phyloP scores from a whole-genome alignment of 2,113 vertebrate genomes.

The Ivindomyrus marchei region DNA sequence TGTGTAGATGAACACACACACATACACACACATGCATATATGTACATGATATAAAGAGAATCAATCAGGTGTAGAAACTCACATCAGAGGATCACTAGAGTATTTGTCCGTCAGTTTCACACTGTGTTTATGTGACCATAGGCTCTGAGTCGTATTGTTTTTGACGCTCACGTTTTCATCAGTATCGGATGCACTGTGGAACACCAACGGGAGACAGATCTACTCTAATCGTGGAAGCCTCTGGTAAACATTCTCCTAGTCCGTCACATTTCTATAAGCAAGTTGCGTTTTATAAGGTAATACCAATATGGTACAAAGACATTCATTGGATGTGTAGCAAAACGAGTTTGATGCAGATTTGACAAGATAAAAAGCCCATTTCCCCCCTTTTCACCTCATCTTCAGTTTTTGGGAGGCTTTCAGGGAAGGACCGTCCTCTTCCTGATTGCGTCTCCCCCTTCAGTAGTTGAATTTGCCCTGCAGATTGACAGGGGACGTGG shows the following conservation, averaged over 20 bases:
- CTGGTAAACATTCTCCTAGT: conserved; percentile 35
- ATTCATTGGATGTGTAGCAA: conserved; percentile 53
- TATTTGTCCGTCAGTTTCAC: not conserved
- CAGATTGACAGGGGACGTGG: conserved; percentile 66
- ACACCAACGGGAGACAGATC: conserved; percentile 58
- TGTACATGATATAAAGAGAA: conserved; percentile 58
- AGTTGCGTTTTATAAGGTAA: conserved; percentile 58
- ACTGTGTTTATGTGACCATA: conserved; percentile 25
- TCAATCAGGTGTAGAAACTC: conserved; percentile 56
- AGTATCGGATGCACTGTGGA: conserved; percentile 48
- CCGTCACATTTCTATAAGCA: conserved; percentile 54
- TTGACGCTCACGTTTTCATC: conserved; percentile 36
- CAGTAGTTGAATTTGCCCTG: conserved; percentile 73
- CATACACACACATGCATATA: conserved; percentile 67
- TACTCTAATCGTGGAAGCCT: conserved; percentile 54
- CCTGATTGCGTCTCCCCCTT: conserved; percentile 13
- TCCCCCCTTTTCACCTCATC: conserved; percentile 33
- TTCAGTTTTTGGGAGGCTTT: conserved; percentile 27
- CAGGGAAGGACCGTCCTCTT: conserved; percentile 35
- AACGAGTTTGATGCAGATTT: conserved; percentile 55
- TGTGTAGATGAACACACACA: conserved; percentile 65
- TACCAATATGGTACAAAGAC: conserved; percentile 80
- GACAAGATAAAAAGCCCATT: conserved; percentile 45
- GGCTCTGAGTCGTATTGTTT: conserved; percentile 37
- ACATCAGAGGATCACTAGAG: conserved; percentile 56